These are phyloP conservation scores for Brassicogethes aeneus DNA, from an alignment of 2,888 invertebrate genomes.

Conservation along the genomic window DNA sequence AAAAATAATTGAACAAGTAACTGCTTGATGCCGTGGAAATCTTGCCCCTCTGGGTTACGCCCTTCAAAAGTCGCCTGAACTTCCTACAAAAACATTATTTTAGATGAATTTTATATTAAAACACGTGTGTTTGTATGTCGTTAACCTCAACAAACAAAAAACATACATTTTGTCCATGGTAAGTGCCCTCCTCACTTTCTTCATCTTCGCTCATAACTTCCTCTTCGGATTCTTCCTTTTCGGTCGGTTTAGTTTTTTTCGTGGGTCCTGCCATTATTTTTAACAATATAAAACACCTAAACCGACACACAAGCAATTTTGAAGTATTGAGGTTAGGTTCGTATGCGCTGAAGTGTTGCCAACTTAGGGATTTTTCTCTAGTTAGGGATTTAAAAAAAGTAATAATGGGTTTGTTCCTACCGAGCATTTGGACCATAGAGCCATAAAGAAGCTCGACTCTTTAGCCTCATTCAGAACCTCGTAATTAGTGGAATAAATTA, in stretches of 20 bases:
- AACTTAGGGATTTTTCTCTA: too few relatives aligned
- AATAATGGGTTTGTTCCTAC: too few relatives aligned
- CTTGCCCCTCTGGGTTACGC: conserved; percentile 70
- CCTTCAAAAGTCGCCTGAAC: conserved; percentile 89
- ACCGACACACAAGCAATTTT: too few relatives aligned
- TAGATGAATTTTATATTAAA: too few relatives aligned
- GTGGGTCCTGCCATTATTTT: conserved; percentile 30
- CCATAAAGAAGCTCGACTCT: too few relatives aligned
- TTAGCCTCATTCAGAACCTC: too few relatives aligned
- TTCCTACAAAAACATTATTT: conserved; percentile 46
- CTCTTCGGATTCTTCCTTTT: conserved; percentile 13
- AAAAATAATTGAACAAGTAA: conserved; percentile 75
- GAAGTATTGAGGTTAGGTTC: too few relatives aligned
- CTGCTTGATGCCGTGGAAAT: conserved; percentile 81
- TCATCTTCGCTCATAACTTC: conserved; percentile 19
- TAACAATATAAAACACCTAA: too few relatives aligned
- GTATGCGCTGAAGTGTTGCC: too few relatives aligned
- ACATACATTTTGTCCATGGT: conserved; percentile 29
- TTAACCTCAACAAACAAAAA: neutral
- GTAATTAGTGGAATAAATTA: too few relatives aligned
- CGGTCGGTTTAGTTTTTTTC: conserved; percentile 24
- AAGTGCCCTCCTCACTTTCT: conserved; percentile 27
- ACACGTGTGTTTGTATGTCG: conserved; percentile 2
- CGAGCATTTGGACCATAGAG: too few relatives aligned
- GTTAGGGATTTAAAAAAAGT: too few relatives aligned